These are phyloP conservation scores for Notodonta dromedarius DNA, from an alignment of 2,888 invertebrate genomes.

Conservation along the genomic window DNA sequence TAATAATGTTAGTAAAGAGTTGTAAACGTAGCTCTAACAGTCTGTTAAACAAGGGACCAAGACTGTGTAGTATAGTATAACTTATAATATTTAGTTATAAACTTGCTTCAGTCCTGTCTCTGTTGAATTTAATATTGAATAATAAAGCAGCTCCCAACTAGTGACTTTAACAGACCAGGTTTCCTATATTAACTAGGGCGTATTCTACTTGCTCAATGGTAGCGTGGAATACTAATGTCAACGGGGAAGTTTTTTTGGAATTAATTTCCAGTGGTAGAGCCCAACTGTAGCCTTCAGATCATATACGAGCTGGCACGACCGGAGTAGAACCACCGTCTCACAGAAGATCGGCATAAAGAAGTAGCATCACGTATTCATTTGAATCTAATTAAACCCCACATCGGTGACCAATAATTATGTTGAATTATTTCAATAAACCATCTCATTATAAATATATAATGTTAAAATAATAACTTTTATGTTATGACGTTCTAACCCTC, in stretches of 20 bases:
- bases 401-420: too few relatives aligned
- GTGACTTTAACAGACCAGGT: constrained; percentile 75
- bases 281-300: too few relatives aligned
- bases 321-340: too few relatives aligned
- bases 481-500: neutral
- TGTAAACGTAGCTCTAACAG: constrained; percentile 40
- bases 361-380: too few relatives aligned
- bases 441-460: too few relatives aligned
- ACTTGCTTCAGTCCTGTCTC: constrained; percentile 73
- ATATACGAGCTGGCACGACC: too few relatives aligned
- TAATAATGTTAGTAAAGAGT: neutral
- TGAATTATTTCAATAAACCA: too few relatives aligned
- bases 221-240: constrained; percentile 46
- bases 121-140: constrained; percentile 81
- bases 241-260: constrained; percentile 23
- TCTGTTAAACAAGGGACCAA: constrained; percentile 46
- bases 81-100: constrained; percentile 80
- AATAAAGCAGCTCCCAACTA: constrained; percentile 79
- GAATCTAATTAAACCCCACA: too few relatives aligned
- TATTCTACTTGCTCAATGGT: constrained; percentile 39
- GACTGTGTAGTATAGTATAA: constrained; percentile 63
- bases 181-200: constrained; percentile 65
- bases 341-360: too few relatives aligned
- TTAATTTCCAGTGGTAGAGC: neutral
- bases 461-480: too few relatives aligned